Conservation (phyloP, 2,797 vertebrate species). For the Ficedula albicollis region DNA sequence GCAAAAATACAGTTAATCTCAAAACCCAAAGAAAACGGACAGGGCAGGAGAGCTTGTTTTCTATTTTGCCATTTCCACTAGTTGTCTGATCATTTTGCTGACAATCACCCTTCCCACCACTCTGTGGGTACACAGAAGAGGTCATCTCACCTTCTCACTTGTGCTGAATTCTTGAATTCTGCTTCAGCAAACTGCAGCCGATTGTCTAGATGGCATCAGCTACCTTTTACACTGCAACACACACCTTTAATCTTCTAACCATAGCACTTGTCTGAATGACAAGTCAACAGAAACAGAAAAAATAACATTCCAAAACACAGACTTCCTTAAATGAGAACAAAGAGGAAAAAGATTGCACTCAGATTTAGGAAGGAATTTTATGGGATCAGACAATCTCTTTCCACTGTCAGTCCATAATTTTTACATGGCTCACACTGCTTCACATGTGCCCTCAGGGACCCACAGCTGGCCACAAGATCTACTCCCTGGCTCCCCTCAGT, state of each 20-base stretch:
- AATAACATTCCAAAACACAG: neutral
- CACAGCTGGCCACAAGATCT: neutral
- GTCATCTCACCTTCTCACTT: neutral
- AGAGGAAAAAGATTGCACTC: neutral
- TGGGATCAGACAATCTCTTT: neutral
- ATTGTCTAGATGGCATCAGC: neutral
- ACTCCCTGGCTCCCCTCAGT: neutral
- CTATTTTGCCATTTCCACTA: neutral
- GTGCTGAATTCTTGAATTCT: neutral
- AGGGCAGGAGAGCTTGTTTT: neutral
- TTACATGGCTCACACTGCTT: neutral
- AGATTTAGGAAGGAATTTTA: neutral
- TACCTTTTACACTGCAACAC: neutral
- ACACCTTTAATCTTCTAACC: neutral
- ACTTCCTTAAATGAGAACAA: neutral
- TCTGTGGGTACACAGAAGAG: neutral
- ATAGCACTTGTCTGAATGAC: neutral
- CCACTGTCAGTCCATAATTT: neutral
- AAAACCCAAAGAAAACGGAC: rapidly evolving
- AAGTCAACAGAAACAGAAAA: neutral
- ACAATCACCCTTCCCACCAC: neutral
- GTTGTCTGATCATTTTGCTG: neutral
- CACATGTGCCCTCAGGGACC: neutral
- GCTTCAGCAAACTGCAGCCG: neutral
- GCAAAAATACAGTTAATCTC: neutral